Evolutionary conservation across 2,113 vertebrate genomes (phyloP).

Genomic region (Merops nubicus): DNA sequence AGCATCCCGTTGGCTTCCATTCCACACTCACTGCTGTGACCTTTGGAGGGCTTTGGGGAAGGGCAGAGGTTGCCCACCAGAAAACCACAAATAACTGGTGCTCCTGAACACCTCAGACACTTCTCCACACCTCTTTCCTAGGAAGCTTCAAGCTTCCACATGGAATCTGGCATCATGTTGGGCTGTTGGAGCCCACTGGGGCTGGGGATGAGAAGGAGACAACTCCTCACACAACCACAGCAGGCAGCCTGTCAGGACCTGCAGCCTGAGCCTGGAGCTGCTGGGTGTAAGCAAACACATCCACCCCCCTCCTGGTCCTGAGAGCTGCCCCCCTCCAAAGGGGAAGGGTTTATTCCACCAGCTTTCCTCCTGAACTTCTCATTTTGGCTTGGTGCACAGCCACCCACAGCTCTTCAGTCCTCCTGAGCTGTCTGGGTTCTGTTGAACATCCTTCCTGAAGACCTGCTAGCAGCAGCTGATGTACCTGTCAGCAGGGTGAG

Average conservation of each 20-base stretch:
- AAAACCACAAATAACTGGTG: too few relatives aligned
- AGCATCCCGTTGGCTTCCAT: not conserved
- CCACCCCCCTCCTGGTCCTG: not conserved
- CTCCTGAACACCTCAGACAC: not conserved
- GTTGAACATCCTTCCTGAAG: not conserved
- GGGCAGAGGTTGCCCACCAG: too few relatives aligned
- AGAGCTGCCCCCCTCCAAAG: too few relatives aligned
- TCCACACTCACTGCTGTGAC: not conserved
- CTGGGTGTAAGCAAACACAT: conserved; percentile 22
- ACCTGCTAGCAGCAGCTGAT: not conserved
- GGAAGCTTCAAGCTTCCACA: not conserved
- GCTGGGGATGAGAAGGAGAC: not conserved
- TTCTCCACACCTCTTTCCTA: not conserved
- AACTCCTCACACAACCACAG: not conserved
- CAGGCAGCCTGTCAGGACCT: not conserved
- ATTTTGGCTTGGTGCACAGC: not conserved
- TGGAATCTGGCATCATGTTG: rapidly evolving
- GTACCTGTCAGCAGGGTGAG: not conserved
- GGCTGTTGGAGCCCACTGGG: not conserved
- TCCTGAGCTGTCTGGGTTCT: not conserved
- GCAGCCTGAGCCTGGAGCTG: not conserved
- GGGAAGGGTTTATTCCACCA: too few relatives aligned
- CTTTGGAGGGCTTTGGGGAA: too few relatives aligned
- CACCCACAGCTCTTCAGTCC: not conserved
- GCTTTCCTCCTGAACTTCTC: too few relatives aligned